Evolutionary conservation across 2,888 invertebrate genomes (phyloP), one percentile per base, ranked within the genome.

Genomic region (Tipula lateralis): DNA sequence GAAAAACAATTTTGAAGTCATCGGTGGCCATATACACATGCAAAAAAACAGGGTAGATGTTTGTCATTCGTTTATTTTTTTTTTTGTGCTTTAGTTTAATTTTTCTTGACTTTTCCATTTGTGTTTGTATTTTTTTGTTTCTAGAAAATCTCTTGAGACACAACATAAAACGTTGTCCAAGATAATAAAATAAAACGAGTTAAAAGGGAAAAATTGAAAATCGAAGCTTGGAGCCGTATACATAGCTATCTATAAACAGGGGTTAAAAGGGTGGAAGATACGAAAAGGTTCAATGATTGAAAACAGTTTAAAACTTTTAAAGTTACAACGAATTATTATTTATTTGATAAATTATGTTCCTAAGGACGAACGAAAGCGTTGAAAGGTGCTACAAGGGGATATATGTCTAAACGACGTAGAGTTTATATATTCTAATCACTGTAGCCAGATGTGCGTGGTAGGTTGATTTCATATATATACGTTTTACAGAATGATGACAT

Each of bases 151-250:
- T 24, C 66, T 66, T 19, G 66, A 66, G 66, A 66, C 24, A 1
- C 24, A 9, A 66, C 66, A 24, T 66, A 66, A 66, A 66, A 66
- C 12, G 19, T 66, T 66, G 66, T 66, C 66, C 66, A 66, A 24
- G 1, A 24, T 66, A n/a, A 44, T 66, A 50, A 50, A 19, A 66
- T 66, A 66, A 66, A 44, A 66, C 24, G 7, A 66, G 44, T 2
- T n/a, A 44, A 44, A 44, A 44, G 44, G n/a, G 66, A 24, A 66
- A 66, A 66, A 66, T 66, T 66, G 66, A 66, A 66, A 66, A 66
- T 66, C 66, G 24, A 66, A 24, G 2, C 24, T 24, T 3, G 12
- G 7, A 9, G 66, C 24, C 24, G 12, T 44, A n/a, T 44, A 44
- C 2, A n/a, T 44, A 36, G 1, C 9, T 44, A n/a, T 16, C 2